These are phyloP conservation scores for Gambusia affinis DNA, from an alignment of 2,113 vertebrate species.

Conservation along the genomic window DNA sequence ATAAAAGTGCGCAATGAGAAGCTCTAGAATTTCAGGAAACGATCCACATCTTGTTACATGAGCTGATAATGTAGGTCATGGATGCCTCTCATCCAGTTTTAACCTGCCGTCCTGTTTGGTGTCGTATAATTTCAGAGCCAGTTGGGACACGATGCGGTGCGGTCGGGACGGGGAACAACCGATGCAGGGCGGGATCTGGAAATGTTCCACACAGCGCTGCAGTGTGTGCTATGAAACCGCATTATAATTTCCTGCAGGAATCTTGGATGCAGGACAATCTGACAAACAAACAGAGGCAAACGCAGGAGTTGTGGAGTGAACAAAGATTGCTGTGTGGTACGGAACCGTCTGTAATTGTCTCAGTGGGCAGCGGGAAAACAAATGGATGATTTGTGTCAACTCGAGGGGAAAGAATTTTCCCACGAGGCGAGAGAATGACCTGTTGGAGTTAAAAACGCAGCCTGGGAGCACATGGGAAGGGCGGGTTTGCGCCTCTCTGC, in stretches of 20 bases:
- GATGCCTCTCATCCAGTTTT: not conserved
- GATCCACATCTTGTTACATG: not conserved
- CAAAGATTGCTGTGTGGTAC: conserved; percentile 51
- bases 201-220: conserved; percentile 3
- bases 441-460: conserved; percentile 44
- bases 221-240: conserved; percentile 10
- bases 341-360: conserved; percentile 47
- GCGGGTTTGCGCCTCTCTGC: conserved; percentile 44
- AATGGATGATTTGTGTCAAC: conserved; percentile 33
- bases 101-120: not conserved
- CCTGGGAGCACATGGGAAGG: conserved; percentile 58
- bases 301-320: conserved; percentile 30
- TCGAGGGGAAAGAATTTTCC: conserved; percentile 66
- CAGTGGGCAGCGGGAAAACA: conserved; percentile 38
- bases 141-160: conserved; percentile 13
- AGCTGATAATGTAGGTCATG: not conserved
- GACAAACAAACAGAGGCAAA: conserved; percentile 2
- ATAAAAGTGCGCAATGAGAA: not conserved
- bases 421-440: conserved; percentile 60
- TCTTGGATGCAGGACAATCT: conserved; percentile 21
- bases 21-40: not conserved
- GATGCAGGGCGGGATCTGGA: conserved; percentile 21
- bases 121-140: not conserved
- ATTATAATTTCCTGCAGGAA: conserved; percentile 38
- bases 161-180: not conserved